These are phyloP conservation scores for Volucella inflata DNA, from an alignment of 2,888 invertebrate species.

Conservation along the genomic window DNA sequence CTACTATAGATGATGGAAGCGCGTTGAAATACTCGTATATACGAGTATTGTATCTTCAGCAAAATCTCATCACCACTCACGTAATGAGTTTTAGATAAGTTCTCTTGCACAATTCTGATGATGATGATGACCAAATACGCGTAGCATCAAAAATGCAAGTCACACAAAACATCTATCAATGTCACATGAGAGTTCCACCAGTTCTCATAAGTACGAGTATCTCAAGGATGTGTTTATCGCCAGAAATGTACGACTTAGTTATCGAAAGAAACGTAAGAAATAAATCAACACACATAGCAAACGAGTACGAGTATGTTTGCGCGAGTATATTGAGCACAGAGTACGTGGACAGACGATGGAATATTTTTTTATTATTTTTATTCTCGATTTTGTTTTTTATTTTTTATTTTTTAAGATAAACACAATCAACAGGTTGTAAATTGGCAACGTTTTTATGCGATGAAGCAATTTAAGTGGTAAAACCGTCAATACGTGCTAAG, in stretches of 20 bases:
- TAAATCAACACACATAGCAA: background rate
- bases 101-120: background rate
- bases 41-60: no score
- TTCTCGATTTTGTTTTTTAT: conserved; percentile 5
- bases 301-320: background rate
- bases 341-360: background rate
- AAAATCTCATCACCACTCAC: background rate
- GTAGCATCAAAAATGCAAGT: conserved; percentile 13
- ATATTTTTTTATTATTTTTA: background rate
- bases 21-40: no score
- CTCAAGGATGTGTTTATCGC: conserved; percentile 28
- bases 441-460: conserved; percentile 22
- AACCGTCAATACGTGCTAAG: background rate
- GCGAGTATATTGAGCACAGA: background rate
- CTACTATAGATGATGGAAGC: background rate
- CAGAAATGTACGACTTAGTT: background rate
- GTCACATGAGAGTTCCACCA: background rate
- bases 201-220: background rate
- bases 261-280: background rate
- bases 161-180: conserved; percentile 23
- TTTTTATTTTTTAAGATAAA: conserved; percentile 28
- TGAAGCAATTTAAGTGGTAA: conserved; percentile 31
- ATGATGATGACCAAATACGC: background rate
- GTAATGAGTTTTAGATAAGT: background rate
- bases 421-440: conserved; percentile 35